Evolutionary conservation across 2,113 vertebrate genomes (phyloP).

Genomic region (Spea bombifrons): DNA sequence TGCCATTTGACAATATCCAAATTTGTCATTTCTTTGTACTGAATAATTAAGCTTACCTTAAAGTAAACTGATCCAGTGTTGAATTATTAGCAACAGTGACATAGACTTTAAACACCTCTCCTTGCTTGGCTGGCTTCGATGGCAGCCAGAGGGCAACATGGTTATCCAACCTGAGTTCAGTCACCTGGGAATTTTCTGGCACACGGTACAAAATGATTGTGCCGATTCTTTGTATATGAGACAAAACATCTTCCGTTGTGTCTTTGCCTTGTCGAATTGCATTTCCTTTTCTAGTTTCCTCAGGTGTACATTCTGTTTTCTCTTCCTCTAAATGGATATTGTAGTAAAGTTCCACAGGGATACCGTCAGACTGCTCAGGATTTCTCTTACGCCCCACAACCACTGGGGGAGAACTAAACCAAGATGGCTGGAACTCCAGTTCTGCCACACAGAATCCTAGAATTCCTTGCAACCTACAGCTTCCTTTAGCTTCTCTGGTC

Average conservation of each 20-base stretch:
- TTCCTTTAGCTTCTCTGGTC: conserved; percentile 81
- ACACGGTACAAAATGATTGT: conserved; percentile 72
- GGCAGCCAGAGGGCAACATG: conserved; percentile 83
- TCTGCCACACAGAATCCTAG: conserved; percentile 84
- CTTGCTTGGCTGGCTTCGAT: conserved; percentile 76
- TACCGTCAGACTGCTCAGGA: conserved; percentile 66
- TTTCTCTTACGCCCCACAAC: conserved; percentile 73
- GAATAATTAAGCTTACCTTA: conserved; percentile 72
- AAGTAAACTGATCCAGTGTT: conserved; percentile 82
- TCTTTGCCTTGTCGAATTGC: conserved; percentile 79
- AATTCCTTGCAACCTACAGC: conserved; percentile 76
- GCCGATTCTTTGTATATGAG: conserved; percentile 78
- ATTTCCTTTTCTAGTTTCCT: conserved; percentile 74
- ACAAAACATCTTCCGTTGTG: conserved; percentile 63
- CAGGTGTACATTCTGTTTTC: conserved; percentile 70
- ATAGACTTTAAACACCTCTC: conserved; percentile 78
- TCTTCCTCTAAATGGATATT: conserved; percentile 66
- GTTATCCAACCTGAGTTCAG: conserved; percentile 76
- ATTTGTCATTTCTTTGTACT: too few species aligned
- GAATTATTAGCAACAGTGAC: conserved; percentile 76
- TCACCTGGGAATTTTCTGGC: conserved; percentile 68
- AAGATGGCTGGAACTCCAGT: conserved; percentile 77
- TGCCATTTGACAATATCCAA: too few species aligned
- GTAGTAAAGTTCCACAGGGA: conserved; percentile 88
- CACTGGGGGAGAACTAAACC: conserved; percentile 75